Conservation (phyloP, 1,140 invertebrate species). For the Drosophila tristis region DNA sequence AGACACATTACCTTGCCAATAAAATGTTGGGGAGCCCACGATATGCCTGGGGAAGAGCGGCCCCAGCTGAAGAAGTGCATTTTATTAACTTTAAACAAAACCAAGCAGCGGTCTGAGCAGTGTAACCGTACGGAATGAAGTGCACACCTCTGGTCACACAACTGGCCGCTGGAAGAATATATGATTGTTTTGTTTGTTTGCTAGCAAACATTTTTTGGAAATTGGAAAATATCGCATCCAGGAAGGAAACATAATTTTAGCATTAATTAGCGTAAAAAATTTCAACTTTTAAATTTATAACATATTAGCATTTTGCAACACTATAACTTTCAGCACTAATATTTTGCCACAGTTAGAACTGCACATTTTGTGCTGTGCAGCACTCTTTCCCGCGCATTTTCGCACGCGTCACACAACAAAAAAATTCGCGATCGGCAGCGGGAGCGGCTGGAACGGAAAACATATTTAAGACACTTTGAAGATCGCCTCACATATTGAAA, state of each 20-base stretch:
- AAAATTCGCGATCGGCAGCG: not conserved
- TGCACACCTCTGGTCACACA: too few relatives aligned
- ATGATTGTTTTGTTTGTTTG: too few relatives aligned
- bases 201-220: too few relatives aligned
- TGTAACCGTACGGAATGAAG: too few relatives aligned
- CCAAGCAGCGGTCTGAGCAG: too few relatives aligned
- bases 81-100: too few relatives aligned
- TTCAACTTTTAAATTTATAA: not conserved
- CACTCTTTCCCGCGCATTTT: conserved; percentile 49
- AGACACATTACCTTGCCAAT: too few relatives aligned
- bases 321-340: not conserved
- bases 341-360: not conserved
- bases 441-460: not conserved
- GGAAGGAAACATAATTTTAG: not conserved
- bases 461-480: conserved; percentile 7
- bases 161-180: too few relatives aligned
- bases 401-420: conserved; percentile 51
- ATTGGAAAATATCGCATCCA: not conserved
- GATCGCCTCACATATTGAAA: conserved; percentile 1
- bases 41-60: too few relatives aligned
- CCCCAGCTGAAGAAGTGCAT: too few relatives aligned
- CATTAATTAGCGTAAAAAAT: not conserved
- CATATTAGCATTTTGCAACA: not conserved
- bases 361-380: not conserved
- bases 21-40: too few relatives aligned